Conservation (phyloP, 2,797 vertebrate genomes). For the Valencia hispanica region DNA sequence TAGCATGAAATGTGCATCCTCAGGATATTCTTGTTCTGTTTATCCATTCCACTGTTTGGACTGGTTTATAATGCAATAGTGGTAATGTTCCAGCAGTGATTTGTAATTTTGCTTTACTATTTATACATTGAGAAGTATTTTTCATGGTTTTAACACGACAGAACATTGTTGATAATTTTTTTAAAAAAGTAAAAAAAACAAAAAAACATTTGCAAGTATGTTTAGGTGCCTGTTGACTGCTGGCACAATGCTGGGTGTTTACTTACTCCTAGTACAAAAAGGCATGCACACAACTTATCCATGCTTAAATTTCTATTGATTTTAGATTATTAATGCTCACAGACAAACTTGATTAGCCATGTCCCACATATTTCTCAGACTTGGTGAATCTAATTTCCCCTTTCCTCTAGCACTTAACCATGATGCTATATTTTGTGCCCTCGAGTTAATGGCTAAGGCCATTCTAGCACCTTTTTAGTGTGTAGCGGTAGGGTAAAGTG, state of each 20-base stretch:
- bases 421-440: too few relatives aligned
- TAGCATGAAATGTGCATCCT: constrained; percentile 73
- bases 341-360: too few relatives aligned
- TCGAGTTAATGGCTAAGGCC: too few relatives aligned
- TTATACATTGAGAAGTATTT: background rate
- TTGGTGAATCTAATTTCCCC: too few relatives aligned
- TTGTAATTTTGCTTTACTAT: constrained; percentile 7
- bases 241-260: background rate
- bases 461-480: too few relatives aligned
- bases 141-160: background rate
- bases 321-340: too few relatives aligned
- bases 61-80: constrained; percentile 35
- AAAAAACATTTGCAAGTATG: background rate
- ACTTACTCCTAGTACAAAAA: background rate
- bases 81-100: constrained; percentile 28
- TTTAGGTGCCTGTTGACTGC: background rate
- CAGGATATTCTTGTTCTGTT: constrained; percentile 69
- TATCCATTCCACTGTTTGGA: constrained; percentile 53
- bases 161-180: background rate
- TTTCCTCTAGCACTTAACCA: too few relatives aligned
- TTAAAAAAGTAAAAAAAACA: too few relatives aligned
- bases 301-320: background rate
- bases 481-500: too few relatives aligned
- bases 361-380: too few relatives aligned
- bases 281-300: background rate